Evolutionary conservation across 2,888 invertebrate species (phyloP).

Genomic region (Hypsopygia costalis): DNA sequence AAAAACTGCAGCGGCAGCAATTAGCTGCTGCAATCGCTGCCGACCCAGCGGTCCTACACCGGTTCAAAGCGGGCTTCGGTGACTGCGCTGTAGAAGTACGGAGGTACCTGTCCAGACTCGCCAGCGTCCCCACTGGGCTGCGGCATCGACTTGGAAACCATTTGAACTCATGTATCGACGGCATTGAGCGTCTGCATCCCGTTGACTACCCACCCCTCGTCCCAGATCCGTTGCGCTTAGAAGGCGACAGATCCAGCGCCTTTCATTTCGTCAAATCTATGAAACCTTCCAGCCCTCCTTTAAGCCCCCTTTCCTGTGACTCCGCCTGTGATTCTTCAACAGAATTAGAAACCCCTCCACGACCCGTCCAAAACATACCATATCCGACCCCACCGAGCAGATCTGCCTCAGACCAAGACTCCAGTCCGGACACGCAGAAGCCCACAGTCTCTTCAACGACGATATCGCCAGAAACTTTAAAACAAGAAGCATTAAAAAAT

Average conservation of each 20-base stretch:
- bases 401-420: conserved; percentile 78
- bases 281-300: conserved; percentile 82
- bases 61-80: conserved; percentile 92
- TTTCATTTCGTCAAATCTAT: conserved; percentile 64
- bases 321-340: conserved; percentile 84
- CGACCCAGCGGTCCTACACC: conserved; percentile 90
- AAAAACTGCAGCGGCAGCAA: conserved; percentile 93
- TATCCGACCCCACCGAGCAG: conserved; percentile 82
- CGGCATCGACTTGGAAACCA: conserved; percentile 84
- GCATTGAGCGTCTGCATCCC: conserved; percentile 60
- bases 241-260: conserved; percentile 65
- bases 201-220: conserved; percentile 77
- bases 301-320: conserved; percentile 86
- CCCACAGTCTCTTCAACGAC: conserved; percentile 78
- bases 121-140: conserved; percentile 80
- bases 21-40: conserved; percentile 89
- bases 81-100: conserved; percentile 93
- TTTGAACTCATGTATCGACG: conserved; percentile 83
- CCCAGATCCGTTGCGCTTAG: conserved; percentile 74
- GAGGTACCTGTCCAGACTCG: conserved; percentile 83
- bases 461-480: conserved; percentile 64
- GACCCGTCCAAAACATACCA: conserved; percentile 61
- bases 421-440: conserved; percentile 73
- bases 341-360: conserved; percentile 74
- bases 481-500: conserved; percentile 50